Evolutionary conservation across 2,113 vertebrate species (phyloP), one percentile per base, ranked within the genome.

Genomic region (Brevimyrus niger): DNA sequence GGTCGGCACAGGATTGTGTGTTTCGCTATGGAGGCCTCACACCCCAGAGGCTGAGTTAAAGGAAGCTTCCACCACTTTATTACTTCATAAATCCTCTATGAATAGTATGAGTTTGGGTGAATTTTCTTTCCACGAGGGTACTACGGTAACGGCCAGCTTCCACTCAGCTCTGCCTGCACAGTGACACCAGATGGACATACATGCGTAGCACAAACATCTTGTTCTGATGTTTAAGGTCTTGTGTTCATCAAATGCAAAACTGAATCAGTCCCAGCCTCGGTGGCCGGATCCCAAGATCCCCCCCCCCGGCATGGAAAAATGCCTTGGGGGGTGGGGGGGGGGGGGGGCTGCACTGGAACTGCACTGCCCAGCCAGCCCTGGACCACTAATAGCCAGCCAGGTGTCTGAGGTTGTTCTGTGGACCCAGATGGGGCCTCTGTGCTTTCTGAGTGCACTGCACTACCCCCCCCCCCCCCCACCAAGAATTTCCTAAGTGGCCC

Each of bases 341-440:
- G n/a, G n/a, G 51, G 51, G 17, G 53, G 51, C 65, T 48, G 82
- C 82, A 82, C 48, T 89, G 38, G 17, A 87, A 19, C n/a, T 47
- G 23, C 6, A 89, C 85, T 92, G 88, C 91, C 89, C 90, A 88
- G 86, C 89, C 89, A 55, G 83, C 55, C 83, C 85, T 35, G 86
- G 88, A 92, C 86, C 90, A 90, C 91, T 69, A 91, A 91, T 91
- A 91, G 73, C 88, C 91, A 92, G 91, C 90, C 92, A 92, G 90
- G 92, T 92, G 92, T 92, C 88, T 91, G 90, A 85, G 61, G 86
- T 89, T 88, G 48, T 58, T 84, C 84, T 90, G 89, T 19, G 80
- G 76, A 89, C 76, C 51, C 80, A 82, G 35, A 23, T 44, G 80
- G 80, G 42, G 88, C 88, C 80, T 88, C 69, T 31, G 11, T 31